These are phyloP conservation scores for Drosophila suboccidentalis DNA, from an alignment of 2,888 invertebrate species.

Conservation along the genomic window DNA sequence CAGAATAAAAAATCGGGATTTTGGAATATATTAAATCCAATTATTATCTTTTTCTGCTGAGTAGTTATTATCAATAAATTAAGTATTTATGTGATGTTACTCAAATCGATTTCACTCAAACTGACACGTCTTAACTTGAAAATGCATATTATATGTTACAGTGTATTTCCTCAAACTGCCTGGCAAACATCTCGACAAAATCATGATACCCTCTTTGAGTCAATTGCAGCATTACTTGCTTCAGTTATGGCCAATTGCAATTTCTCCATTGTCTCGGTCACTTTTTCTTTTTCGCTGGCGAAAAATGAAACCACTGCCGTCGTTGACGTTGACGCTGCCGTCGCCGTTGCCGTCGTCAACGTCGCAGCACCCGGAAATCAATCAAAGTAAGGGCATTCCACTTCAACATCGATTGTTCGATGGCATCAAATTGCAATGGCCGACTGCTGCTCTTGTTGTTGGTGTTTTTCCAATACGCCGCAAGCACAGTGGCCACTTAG, in stretches of 20 bases:
- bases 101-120: background rate
- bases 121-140: background rate
- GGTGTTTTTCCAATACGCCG: constrained; percentile 39
- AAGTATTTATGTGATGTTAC: background rate
- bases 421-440: constrained; percentile 68
- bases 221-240: constrained; percentile 11
- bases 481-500: constrained; percentile 40
- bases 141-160: background rate
- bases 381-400: constrained; percentile 82
- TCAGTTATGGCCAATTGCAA: constrained; percentile 48
- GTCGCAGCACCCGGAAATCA: constrained; percentile 81
- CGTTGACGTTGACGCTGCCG: constrained; percentile 15
- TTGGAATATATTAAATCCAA: no score
- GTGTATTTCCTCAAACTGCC: background rate
- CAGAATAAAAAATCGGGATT: no score
- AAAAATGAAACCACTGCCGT: constrained; percentile 53
- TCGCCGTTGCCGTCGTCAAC: constrained; percentile 39
- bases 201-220: constrained; percentile 27
- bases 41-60: no score
- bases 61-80: no score
- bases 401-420: constrained; percentile 59
- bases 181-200: constrained; percentile 24
- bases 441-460: constrained; percentile 39
- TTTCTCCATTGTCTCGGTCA: constrained; percentile 66
- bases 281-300: constrained; percentile 56